phyloP scores from a whole-genome alignment of 1,140 invertebrate genomes.

The Tachypleus tridentatus region DNA sequence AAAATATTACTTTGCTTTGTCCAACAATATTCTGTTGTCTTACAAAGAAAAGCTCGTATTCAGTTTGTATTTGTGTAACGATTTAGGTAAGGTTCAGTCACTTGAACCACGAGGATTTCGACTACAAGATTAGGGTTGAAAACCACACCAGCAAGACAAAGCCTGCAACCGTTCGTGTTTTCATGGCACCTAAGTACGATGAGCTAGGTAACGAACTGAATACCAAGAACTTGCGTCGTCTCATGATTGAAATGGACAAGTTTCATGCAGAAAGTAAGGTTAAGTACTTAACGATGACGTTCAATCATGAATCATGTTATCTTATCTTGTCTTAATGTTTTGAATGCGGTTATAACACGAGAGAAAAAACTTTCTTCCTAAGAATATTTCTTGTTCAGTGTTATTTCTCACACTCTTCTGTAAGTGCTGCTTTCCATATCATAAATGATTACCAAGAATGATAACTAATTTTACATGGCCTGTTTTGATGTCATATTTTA shows the following conservation, averaged over 20 bases:
- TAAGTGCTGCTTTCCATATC: too few relatives aligned
- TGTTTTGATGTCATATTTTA: too few relatives aligned
- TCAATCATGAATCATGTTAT: not conserved
- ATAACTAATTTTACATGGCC: too few relatives aligned
- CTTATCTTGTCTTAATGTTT: not conserved
- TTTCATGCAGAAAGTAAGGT: conserved; percentile 20
- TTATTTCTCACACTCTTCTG: too few relatives aligned
- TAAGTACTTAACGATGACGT: not conserved
- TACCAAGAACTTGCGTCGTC: conserved; percentile 18
- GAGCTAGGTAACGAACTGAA: conserved; percentile 14
- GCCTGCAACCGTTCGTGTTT: conserved; percentile 13
- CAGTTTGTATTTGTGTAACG: too few relatives aligned
- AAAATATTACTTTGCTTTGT: too few relatives aligned
- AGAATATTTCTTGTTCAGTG: too few relatives aligned
- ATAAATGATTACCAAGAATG: too few relatives aligned
- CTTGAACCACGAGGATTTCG: conserved; percentile 56
- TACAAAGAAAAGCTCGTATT: too few relatives aligned
- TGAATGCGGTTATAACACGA: not conserved
- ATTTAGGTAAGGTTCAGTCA: conserved; percentile 52
- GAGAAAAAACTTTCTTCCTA: too few relatives aligned
- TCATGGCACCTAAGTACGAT: conserved; percentile 14
- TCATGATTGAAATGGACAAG: conserved; percentile 16
- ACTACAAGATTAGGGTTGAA: conserved; percentile 37
- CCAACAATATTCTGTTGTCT: too few relatives aligned
- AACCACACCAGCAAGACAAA: conserved; percentile 28